These are phyloP conservation scores for Camponotus vicinus DNA, from an alignment of 1,140 invertebrate genomes.

Conservation along the genomic window DNA sequence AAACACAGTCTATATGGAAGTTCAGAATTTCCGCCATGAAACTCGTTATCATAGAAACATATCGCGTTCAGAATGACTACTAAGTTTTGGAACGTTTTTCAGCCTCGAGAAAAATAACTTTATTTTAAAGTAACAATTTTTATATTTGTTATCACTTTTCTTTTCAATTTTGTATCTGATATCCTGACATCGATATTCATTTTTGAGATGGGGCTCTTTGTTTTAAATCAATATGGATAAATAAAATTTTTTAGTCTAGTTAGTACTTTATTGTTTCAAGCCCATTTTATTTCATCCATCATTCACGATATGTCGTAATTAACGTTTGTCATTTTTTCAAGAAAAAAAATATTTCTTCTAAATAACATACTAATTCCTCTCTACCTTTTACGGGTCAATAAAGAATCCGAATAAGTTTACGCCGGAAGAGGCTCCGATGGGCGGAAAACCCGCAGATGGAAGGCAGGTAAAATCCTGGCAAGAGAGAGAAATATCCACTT, in stretches of 20 bases:
- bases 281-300: constrained; percentile 5
- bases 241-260: constrained; percentile 30
- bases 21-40: constrained; percentile 17
- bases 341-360: constrained; percentile 2
- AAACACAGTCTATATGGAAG: constrained; percentile 40
- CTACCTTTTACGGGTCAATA: constrained; percentile 50
- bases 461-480: constrained; percentile 59
- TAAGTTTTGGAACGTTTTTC: constrained; percentile 28
- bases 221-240: constrained; percentile 3
- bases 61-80: constrained; percentile 34
- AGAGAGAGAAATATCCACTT: constrained; percentile 65
- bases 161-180: constrained; percentile 30
- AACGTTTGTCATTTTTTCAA: neutral
- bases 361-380: constrained; percentile 31
- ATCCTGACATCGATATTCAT: constrained; percentile 19
- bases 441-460: constrained; percentile 10
- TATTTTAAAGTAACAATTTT: constrained; percentile 54
- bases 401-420: constrained; percentile 25
- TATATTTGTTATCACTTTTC: constrained; percentile 24
- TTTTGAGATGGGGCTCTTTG: neutral
- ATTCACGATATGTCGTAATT: constrained; percentile 5
- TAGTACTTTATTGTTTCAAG: neutral
- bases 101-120: constrained; percentile 37
- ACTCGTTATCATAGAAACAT: constrained; percentile 40
- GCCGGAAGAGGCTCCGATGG: neutral